A percentile compares a stretch with the other conserved stretches of the same genome.
Conservation (phyloP, 2,113 vertebrate species). For the Lasiurus cinereus region DNA sequence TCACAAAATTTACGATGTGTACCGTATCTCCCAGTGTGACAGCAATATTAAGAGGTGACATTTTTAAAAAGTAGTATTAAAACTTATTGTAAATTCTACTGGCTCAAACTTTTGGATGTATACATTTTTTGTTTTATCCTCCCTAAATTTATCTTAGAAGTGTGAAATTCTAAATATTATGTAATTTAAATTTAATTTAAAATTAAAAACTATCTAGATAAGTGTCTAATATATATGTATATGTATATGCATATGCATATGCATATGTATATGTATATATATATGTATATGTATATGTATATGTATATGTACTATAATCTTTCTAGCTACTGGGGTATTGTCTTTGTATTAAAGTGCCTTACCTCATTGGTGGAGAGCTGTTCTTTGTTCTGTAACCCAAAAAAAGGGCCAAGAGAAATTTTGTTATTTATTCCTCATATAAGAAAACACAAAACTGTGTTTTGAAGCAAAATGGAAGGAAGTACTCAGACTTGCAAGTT, state of each 20-base stretch:
- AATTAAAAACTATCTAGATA: not conserved
- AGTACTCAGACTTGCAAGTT: not conserved
- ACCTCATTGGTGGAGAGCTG: not conserved
- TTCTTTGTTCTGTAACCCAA: not conserved
- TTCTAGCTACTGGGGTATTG: not conserved
- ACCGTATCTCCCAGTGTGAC: not conserved
- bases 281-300: not conserved
- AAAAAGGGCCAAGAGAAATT: not conserved
- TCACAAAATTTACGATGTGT: not conserved
- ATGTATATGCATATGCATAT: not conserved
- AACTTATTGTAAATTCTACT: not conserved
- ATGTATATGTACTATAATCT: not conserved
- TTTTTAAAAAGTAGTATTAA: not conserved
- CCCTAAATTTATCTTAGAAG: not conserved
- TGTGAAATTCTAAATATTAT: not conserved
- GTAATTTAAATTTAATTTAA: not conserved
- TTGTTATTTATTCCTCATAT: not conserved
- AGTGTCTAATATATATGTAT: not conserved
- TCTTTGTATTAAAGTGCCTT: not conserved
- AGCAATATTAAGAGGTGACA: not conserved
- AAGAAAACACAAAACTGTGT: not conserved
- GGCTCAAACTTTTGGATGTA: not conserved
- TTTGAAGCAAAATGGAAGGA: slow-evolving; percentile 29
- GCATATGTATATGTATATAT: no score
- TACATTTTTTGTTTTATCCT: not conserved